A percentile compares a stretch with the other conserved stretches of the same genome.
Conservation (phyloP, 2,113 vertebrate species). For the Tetrao urogallus region DNA sequence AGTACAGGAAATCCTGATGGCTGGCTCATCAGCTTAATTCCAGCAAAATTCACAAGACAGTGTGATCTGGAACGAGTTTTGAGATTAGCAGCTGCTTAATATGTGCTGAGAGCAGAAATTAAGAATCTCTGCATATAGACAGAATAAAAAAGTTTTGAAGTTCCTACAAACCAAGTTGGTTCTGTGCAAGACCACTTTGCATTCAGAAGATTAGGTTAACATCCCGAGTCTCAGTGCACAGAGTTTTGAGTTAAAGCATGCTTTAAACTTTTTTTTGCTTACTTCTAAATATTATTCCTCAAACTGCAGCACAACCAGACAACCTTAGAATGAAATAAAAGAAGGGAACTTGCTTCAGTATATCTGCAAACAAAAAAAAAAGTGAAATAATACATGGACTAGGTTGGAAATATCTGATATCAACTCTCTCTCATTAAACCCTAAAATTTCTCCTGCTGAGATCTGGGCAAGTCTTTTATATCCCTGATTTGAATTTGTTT, state of each 20-base stretch:
- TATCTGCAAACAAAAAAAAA: accelerated
- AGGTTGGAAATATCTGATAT: not conserved
- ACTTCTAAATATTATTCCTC: not conserved
- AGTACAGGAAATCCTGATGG: not conserved
- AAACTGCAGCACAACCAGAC: not conserved
- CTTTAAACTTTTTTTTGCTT: not conserved
- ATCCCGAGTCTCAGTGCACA: not conserved
- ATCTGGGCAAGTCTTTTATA: not conserved
- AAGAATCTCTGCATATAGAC: not conserved
- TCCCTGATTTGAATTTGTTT: not conserved
- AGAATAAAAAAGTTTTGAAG: not conserved
- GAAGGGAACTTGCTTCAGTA: accelerated
- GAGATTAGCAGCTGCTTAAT: slow-evolving; percentile 20
- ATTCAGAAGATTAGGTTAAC: not conserved
- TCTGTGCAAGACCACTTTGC: not conserved
- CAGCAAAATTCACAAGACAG: not conserved
- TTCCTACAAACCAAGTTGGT: not conserved
- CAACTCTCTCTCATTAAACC: not conserved
- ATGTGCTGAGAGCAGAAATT: not conserved
- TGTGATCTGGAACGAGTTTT: not conserved
- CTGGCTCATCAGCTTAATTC: not conserved
- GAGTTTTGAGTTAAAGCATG: not conserved
- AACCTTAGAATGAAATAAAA: accelerated
- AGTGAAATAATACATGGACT: accelerated
- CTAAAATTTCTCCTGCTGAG: not conserved